A percentile compares a stretch with the other conserved stretches of the same genome.
phyloP scores from a whole-genome alignment of 2,797 vertebrate genomes.

The Chiroxiphia lanceolata region DNA sequence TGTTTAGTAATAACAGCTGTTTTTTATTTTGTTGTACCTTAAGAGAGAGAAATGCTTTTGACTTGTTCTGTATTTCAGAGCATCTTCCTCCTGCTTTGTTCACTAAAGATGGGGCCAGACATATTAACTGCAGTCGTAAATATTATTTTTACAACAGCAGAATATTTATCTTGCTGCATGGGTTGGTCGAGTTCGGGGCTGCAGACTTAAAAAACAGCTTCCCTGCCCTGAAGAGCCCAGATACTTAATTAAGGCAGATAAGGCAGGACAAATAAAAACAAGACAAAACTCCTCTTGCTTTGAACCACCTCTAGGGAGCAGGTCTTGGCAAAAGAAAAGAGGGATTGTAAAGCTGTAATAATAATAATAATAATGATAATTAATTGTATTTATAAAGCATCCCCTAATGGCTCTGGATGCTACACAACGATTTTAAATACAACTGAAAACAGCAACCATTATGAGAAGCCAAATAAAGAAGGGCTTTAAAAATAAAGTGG shows the following conservation, averaged over 20 bases:
- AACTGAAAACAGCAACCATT: not conserved
- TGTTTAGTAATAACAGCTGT: not conserved
- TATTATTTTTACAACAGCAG: conserved; percentile 14
- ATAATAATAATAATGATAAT: conserved; percentile 54
- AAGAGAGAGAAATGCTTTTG: not conserved
- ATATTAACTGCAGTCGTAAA: not conserved
- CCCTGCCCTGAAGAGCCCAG: conserved; percentile 23
- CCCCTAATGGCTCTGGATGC: not conserved
- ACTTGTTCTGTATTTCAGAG: not conserved
- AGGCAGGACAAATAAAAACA: conserved; percentile 47
- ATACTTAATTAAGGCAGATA: conserved; percentile 50
- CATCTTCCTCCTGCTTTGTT: not conserved
- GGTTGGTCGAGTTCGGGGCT: not conserved
- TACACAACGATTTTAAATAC: not conserved
- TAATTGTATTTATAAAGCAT: conserved; percentile 58
- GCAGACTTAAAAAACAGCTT: conserved; percentile 10
- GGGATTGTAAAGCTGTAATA: conserved; percentile 38
- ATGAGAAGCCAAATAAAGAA: not conserved
- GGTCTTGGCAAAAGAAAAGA: conserved; percentile 62
- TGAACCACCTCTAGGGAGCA: conserved; percentile 54
- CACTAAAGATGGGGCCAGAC: not conserved
- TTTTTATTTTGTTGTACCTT: not conserved
- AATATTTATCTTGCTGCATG: not conserved
- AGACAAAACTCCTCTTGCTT: conserved; percentile 52
- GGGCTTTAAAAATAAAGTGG: not conserved